A percentile compares a stretch with the other conserved stretches of the same genome.
These are phyloP conservation scores for Phyllopteryx taeniolatus DNA, from an alignment of 2,113 vertebrate genomes.

Conservation along the genomic window DNA sequence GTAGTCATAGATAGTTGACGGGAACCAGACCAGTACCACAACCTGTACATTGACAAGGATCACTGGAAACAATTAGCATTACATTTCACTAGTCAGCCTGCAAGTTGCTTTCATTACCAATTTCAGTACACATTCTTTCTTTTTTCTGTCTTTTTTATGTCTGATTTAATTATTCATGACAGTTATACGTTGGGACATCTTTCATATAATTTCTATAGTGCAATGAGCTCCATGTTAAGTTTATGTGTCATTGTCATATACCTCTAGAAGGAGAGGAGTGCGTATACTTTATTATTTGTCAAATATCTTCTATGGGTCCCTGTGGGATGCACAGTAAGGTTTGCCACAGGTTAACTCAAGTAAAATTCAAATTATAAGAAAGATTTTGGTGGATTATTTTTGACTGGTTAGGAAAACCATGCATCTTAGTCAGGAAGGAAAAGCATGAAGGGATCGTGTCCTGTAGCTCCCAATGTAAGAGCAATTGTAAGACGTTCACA, in stretches of 20 bases:
- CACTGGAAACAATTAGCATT: conserved; percentile 74
- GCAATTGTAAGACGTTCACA: neutral
- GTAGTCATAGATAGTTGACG: conserved; percentile 66
- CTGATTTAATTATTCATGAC: conserved; percentile 45
- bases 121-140: conserved; percentile 48
- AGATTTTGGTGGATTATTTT: neutral
- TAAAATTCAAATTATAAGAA: neutral
- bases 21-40: conserved; percentile 53
- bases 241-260: neutral
- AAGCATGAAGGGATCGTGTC: neutral
- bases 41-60: conserved; percentile 64
- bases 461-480: neutral
- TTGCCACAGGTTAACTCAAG: neutral
- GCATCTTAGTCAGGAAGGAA: neutral
- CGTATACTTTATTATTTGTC: neutral
- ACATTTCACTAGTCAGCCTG: conserved; percentile 42
- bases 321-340: neutral
- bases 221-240: conserved; percentile 17
- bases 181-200: conserved; percentile 27
- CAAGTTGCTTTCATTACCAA: conserved; percentile 37
- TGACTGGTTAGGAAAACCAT: too few species aligned
- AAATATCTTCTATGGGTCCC: neutral
- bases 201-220: conserved; percentile 21
- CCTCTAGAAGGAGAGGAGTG: neutral
- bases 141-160: conserved; percentile 16